Evolutionary conservation across 37 sponge, comb jelly and placozoan genomes (phyloP).

Genomic region (Spongilla lacustris): DNA sequence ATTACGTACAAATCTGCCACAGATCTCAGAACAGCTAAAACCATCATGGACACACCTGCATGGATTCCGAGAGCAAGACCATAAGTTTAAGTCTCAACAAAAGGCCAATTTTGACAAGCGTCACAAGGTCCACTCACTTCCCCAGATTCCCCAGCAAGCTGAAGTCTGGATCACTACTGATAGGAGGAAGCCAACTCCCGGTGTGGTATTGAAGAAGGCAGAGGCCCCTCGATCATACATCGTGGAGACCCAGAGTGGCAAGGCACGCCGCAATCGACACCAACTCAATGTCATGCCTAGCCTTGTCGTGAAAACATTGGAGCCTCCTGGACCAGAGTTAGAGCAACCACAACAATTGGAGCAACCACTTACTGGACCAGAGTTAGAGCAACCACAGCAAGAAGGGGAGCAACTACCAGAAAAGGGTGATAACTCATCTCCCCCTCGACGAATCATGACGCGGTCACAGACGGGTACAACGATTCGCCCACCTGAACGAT

Average conservation of each 20-base stretch:
- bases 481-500: too few relatives aligned
- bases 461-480: too few relatives aligned
- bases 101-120: slow-evolving; percentile 33
- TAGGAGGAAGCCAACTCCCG: not conserved
- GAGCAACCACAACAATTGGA: too few relatives aligned
- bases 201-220: slow-evolving; percentile 5
- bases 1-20: slow-evolving; percentile 28
- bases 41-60: slow-evolving; percentile 53
- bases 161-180: slow-evolving; percentile 52
- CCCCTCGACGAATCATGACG: too few relatives aligned
- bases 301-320: too few relatives aligned
- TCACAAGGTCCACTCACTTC: slow-evolving; percentile 16
- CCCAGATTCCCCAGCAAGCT: slow-evolving; percentile 12
- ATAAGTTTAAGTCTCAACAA: slow-evolving; percentile 29
- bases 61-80: slow-evolving; percentile 10
- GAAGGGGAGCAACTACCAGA: too few relatives aligned
- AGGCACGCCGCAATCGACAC: slow-evolving; percentile 17
- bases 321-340: too few relatives aligned
- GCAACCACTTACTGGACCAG: too few relatives aligned
- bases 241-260: slow-evolving; percentile 32
- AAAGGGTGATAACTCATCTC: too few relatives aligned
- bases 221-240: slow-evolving; percentile 30
- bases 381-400: too few relatives aligned
- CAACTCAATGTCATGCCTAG: slow-evolving; percentile 12
- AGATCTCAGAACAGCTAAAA: not conserved